A percentile compares a stretch with the other conserved stretches of the same genome.
These are phyloP conservation scores for Serrognathus titanus DNA, from an alignment of 2,888 invertebrate genomes.

Conservation along the genomic window DNA sequence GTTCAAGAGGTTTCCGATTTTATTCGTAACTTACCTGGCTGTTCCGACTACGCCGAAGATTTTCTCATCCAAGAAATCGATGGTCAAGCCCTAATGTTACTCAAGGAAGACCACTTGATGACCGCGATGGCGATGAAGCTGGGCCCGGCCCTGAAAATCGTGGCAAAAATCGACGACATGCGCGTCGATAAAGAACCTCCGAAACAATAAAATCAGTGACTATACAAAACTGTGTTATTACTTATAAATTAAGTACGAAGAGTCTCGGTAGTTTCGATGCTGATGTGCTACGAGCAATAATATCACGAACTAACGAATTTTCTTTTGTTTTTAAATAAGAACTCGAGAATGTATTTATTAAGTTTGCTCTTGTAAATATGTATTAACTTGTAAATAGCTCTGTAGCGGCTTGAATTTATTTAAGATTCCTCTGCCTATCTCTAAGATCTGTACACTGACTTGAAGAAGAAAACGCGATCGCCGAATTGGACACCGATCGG, in stretches of 20 bases:
- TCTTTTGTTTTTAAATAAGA: too few species aligned
- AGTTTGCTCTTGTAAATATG: conserved; percentile 9
- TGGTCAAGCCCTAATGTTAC: conserved; percentile 86
- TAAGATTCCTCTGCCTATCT: conserved; percentile 2
- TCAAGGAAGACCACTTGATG: conserved; percentile 92
- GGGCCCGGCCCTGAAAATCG: conserved; percentile 93
- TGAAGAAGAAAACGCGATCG: conserved; percentile 4
- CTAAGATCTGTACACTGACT: conserved; percentile 6
- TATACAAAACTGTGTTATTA: background rate
- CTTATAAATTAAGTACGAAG: background rate
- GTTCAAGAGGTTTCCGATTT: conserved; percentile 87
- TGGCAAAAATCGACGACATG: conserved; percentile 85
- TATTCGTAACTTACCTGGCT: conserved; percentile 84
- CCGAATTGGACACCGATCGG: conserved; percentile 13
- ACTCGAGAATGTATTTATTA: too few species aligned
- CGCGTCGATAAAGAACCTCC: conserved; percentile 58
- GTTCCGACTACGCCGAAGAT: conserved; percentile 89
- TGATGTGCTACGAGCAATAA: too few species aligned
- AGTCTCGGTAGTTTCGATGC: too few species aligned
- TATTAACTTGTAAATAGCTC: background rate
- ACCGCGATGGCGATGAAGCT: conserved; percentile 93
- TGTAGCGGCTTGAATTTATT: background rate
- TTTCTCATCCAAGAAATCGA: conserved; percentile 95
- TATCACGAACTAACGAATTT: too few species aligned
- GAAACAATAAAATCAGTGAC: conserved; percentile 10